These are phyloP conservation scores for Isurus oxyrinchus DNA, from an alignment of 2,113 vertebrate genomes.

Conservation along the genomic window DNA sequence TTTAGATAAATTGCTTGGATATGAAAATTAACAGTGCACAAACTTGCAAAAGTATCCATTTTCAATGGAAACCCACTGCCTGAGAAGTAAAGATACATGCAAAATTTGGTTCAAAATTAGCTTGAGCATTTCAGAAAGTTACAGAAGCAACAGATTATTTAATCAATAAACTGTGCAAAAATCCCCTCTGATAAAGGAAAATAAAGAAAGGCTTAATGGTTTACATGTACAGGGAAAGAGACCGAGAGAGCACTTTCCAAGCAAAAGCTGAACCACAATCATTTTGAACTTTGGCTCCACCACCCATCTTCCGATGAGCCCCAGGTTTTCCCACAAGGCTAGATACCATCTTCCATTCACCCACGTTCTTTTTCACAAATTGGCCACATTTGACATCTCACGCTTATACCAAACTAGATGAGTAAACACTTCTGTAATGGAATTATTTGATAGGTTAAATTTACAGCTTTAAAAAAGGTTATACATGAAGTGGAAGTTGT, in stretches of 20 bases:
- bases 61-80: background rate
- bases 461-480: background rate
- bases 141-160: background rate
- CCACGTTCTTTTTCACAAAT: slow-evolving; percentile 11
- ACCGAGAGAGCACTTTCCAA: background rate
- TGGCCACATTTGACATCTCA: background rate
- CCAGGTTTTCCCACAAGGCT: background rate
- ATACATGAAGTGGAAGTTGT: background rate
- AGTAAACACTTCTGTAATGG: background rate
- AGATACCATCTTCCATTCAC: background rate
- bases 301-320: background rate
- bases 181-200: background rate
- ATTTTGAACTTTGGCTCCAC: background rate
- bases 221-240: background rate
- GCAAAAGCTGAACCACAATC: background rate
- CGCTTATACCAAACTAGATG: background rate
- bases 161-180: background rate
- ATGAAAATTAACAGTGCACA: background rate
- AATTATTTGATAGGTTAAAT: background rate
- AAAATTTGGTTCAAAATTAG: background rate
- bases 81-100: background rate
- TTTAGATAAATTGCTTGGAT: background rate
- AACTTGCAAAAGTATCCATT: background rate
- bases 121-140: background rate
- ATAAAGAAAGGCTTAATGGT: background rate